Conservation (phyloP, 2,888 invertebrate genomes). For the Pachliopta kotzebuea region DNA sequence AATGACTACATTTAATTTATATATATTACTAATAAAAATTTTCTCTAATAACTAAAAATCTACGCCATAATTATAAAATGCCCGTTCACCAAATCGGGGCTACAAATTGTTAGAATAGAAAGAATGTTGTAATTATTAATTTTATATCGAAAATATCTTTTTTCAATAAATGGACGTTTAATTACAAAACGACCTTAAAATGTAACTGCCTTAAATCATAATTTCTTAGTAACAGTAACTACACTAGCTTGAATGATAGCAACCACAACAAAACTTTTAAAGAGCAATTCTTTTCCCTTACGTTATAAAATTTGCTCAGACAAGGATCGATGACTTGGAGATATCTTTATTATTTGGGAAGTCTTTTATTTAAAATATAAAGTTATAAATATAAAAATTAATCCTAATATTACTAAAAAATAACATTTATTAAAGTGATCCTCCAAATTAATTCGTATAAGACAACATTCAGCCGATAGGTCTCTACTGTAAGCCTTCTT, state of each 20-base stretch:
- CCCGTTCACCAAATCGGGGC: neutral
- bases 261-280: neutral
- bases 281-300: constrained; percentile 1
- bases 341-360: constrained; percentile 3
- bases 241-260: neutral
- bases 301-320: neutral
- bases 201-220: no score
- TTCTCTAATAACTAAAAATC: neutral
- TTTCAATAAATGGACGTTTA: no score
- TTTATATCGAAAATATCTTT: no score
- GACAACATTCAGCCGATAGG: no score
- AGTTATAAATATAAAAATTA: neutral
- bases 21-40: neutral
- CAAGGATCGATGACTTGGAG: constrained; percentile 1
- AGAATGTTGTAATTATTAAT: neutral
- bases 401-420: neutral
- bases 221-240: neutral
- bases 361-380: no score
- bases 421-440: neutral
- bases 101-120: neutral
- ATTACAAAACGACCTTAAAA: no score
- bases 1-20: no score
- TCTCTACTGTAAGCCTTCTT: no score
- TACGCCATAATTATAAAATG: neutral
- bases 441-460: no score